phyloP scores from a whole-genome alignment of 2,797 vertebrate species.

The Alauda arvensis region DNA sequence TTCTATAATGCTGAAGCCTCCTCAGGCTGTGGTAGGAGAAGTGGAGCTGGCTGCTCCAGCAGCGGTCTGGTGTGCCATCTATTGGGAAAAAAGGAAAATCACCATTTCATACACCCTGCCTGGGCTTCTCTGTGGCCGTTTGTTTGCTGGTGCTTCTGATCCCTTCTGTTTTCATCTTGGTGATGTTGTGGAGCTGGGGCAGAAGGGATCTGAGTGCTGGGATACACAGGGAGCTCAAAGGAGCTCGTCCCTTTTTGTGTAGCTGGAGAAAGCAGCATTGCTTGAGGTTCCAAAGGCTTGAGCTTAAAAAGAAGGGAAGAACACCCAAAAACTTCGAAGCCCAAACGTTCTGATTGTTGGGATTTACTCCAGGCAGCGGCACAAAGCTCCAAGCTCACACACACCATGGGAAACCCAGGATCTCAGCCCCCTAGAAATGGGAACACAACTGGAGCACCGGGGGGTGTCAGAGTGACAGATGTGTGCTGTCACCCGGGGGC shows the following conservation, averaged over 20 bases:
- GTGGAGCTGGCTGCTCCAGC: neutral
- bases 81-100: conserved; percentile 63
- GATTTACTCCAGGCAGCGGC: neutral
- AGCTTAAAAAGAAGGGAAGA: neutral
- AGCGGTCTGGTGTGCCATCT: conserved; percentile 75
- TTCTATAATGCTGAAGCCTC: neutral
- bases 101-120: neutral
- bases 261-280: neutral
- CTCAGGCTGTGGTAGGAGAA: neutral
- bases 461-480: neutral
- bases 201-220: neutral
- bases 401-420: neutral
- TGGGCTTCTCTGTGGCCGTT: neutral
- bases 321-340: neutral
- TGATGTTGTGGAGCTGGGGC: accelerated
- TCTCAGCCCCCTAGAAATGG: neutral
- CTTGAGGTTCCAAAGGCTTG: neutral
- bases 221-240: neutral
- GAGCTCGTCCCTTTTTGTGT: accelerated
- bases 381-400: accelerated
- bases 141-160: neutral
- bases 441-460: neutral
- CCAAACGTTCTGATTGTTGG: neutral
- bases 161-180: neutral
- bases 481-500: neutral